Conservation (phyloP, 2,113 vertebrate genomes). For the Halichoeres trimaculatus region DNA sequence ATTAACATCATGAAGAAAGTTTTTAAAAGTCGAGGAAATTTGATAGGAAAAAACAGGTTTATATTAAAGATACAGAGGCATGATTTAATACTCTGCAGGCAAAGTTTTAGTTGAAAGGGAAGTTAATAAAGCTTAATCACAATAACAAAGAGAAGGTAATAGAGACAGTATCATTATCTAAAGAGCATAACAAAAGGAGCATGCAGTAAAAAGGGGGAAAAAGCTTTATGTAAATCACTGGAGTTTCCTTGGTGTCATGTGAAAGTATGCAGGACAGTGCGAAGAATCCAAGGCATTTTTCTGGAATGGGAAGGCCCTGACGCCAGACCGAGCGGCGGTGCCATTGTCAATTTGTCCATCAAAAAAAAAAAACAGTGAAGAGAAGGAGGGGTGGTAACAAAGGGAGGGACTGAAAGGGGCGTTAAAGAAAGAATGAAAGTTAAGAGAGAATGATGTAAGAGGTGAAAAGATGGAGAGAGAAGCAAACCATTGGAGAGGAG, state of each 20-base stretch:
- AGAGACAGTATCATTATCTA: constrained; percentile 33
- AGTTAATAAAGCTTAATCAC: constrained; percentile 38
- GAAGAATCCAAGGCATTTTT: constrained; percentile 74
- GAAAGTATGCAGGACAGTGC: constrained; percentile 68
- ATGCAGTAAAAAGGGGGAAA: constrained; percentile 55
- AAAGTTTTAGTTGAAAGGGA: constrained; percentile 46
- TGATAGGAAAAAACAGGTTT: neutral
- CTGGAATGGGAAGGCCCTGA: constrained; percentile 57
- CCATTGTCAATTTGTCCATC: constrained; percentile 66
- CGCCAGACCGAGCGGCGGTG: constrained; percentile 66
- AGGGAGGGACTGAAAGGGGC: constrained; percentile 26
- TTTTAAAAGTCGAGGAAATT: neutral
- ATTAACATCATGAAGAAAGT: too few relatives aligned
- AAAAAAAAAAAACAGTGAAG: constrained; percentile 35
- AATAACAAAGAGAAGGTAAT: constrained; percentile 64
- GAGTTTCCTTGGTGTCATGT: constrained; percentile 68
- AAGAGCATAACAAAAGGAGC: constrained; percentile 53
- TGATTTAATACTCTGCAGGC: constrained; percentile 43
- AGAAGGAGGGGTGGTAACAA: constrained; percentile 29
- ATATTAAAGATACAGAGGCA: neutral
- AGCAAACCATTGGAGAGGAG: constrained; percentile 44
- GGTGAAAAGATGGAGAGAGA: constrained; percentile 30
- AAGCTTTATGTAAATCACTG: constrained; percentile 65
- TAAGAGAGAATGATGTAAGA: constrained; percentile 33
- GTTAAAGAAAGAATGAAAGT: constrained; percentile 44